Percentiles rank a stretch among this genome's conserved stretches.
Conservation (phyloP, 2,888 invertebrate species). For the Spisula solida region DNA sequence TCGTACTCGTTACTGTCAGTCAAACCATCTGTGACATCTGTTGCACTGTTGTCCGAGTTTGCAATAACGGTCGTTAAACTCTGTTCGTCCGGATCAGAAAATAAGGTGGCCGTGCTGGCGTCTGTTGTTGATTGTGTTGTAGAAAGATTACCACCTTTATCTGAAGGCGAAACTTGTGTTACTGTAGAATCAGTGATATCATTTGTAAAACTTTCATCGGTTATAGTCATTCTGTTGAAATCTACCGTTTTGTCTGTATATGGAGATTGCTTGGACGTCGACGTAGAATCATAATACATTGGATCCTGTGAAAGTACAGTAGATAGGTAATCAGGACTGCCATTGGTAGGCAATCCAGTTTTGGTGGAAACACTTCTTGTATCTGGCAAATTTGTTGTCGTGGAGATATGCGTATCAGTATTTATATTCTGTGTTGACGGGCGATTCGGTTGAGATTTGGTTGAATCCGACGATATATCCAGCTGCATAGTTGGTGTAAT, state of each 20-base stretch:
- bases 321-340: neutral
- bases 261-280: neutral
- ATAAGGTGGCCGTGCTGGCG: neutral
- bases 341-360: neutral
- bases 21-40: neutral
- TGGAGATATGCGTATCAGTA: neutral
- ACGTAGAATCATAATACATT: neutral
- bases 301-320: neutral
- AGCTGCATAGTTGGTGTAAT: neutral
- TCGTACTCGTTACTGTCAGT: neutral
- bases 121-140: neutral
- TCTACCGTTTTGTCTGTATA: neutral
- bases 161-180: neutral
- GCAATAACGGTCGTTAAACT: neutral
- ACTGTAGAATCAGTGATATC: neutral
- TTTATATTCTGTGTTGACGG: neutral
- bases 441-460: neutral
- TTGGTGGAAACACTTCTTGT: neutral
- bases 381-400: neutral
- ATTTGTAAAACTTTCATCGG: neutral
- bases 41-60: neutral
- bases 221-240: neutral
- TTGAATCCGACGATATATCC: neutral
- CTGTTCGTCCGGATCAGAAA: neutral
- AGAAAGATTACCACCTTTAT: no score